A percentile compares a stretch with the other conserved stretches of the same genome.
These are phyloP conservation scores for Brenthis ino DNA, from an alignment of 2,888 invertebrate genomes.

Conservation along the genomic window DNA sequence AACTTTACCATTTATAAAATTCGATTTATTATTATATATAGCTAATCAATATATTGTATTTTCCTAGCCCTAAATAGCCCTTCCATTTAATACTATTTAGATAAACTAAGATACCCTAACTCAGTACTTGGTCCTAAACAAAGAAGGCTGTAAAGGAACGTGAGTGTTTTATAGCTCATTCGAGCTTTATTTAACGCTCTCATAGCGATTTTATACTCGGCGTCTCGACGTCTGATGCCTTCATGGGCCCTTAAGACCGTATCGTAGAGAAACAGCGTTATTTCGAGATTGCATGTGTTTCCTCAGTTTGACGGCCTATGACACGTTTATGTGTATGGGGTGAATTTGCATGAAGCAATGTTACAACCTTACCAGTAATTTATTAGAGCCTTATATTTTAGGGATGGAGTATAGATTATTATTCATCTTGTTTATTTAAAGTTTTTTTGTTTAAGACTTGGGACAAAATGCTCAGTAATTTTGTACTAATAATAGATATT, in stretches of 20 bases:
- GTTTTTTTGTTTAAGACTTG: too few relatives aligned
- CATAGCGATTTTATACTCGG: constrained; percentile 75
- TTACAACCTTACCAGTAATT: constrained; percentile 18
- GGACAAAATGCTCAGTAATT: too few relatives aligned
- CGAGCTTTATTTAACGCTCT: constrained; percentile 74
- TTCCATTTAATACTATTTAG: constrained; percentile 7
- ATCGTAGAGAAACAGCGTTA: constrained; percentile 40
- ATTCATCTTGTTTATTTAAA: too few relatives aligned
- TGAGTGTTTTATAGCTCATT: constrained; percentile 68
- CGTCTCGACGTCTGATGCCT: constrained; percentile 59
- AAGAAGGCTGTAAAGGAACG: constrained; percentile 58
- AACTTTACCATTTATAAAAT: too few relatives aligned
- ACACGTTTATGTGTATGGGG: constrained; percentile 42
- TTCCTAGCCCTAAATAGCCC: neutral
- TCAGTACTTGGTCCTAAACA: constrained; percentile 65
- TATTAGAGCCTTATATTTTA: constrained; percentile 2
- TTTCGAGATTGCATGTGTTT: constrained; percentile 45
- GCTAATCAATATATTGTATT: too few relatives aligned
- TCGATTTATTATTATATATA: too few relatives aligned
- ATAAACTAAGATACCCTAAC: constrained; percentile 28
- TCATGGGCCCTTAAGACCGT: constrained; percentile 47
- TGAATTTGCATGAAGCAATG: constrained; percentile 41
- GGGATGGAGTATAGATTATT: neutral
- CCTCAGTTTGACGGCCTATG: constrained; percentile 38
- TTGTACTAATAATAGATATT: too few relatives aligned